Evolutionary conservation across 2,113 vertebrate genomes (phyloP).

Genomic region (Microtus ochrogaster): DNA sequence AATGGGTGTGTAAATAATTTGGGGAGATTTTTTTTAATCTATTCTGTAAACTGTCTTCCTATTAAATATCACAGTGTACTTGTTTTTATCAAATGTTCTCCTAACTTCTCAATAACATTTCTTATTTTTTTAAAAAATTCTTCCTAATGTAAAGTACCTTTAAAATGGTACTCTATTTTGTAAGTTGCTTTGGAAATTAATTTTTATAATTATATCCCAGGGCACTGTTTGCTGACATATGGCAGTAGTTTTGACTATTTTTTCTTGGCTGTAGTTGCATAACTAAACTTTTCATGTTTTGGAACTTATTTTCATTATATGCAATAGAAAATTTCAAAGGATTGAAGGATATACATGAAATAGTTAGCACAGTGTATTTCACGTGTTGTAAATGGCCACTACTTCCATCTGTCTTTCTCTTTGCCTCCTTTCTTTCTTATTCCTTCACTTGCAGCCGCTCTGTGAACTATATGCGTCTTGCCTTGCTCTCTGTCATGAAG

Average conservation of each 20-base stretch:
- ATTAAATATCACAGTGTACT: not conserved
- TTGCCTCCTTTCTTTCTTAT: not conserved
- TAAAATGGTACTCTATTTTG: not conserved
- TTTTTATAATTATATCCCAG: not conserved
- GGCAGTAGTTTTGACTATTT: not conserved
- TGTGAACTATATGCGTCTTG: not conserved
- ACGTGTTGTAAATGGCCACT: not conserved
- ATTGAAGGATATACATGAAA: not conserved
- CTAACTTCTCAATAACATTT: slow-evolving; percentile 15
- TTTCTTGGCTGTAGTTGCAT: slow-evolving; percentile 10
- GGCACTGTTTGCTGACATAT: not conserved
- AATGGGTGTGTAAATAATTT: slow-evolving; percentile 1
- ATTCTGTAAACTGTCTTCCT: not conserved
- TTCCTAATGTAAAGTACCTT: not conserved
- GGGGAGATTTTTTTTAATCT: not conserved
- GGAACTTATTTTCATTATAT: slow-evolving; percentile 10
- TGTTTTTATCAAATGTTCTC: not conserved
- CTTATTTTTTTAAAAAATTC: not conserved
- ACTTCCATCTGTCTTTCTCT: not conserved
- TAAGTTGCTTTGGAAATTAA: not conserved
- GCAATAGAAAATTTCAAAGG: not conserved
- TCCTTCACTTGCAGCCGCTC: too few species aligned
- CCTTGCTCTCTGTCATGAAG: not conserved
- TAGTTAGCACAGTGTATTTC: not conserved
- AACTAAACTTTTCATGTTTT: not conserved